Conservation (phyloP, 2,113 vertebrate species). For the Bubo bubo region DNA sequence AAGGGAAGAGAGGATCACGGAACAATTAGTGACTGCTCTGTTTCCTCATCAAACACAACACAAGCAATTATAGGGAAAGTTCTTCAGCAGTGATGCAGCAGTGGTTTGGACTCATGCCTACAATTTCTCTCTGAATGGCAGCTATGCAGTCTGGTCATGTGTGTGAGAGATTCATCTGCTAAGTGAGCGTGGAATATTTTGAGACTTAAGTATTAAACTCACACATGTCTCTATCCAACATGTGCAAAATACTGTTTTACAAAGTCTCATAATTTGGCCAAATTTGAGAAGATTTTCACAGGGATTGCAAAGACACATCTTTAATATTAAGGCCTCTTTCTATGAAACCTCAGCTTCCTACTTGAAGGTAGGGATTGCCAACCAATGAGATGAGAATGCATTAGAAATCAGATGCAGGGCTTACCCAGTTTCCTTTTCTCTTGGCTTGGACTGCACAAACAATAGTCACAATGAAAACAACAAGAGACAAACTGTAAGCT, state of each 20-base stretch:
- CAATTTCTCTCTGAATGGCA: not conserved
- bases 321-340: not conserved
- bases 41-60: not conserved
- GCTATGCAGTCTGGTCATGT: not conserved
- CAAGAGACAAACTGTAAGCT: not conserved
- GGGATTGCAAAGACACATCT: not conserved
- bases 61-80: not conserved
- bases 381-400: not conserved
- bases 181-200: not conserved
- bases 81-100: not conserved
- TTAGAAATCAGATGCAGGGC: not conserved
- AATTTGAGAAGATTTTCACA: not conserved
- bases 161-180: not conserved
- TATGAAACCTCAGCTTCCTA: not conserved
- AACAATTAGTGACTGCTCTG: not conserved
- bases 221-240: not conserved
- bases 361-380: not conserved
- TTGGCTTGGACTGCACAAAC: not conserved
- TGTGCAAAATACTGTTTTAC: not conserved
- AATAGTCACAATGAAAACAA: not conserved
- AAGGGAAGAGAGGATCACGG: not conserved
- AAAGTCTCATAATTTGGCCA: not conserved
- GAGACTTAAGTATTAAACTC: not conserved
- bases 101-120: not conserved
- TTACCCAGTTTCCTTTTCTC: not conserved